phyloP scores from a whole-genome alignment of 2,888 invertebrate species.

The Drosophila macrothrix region DNA sequence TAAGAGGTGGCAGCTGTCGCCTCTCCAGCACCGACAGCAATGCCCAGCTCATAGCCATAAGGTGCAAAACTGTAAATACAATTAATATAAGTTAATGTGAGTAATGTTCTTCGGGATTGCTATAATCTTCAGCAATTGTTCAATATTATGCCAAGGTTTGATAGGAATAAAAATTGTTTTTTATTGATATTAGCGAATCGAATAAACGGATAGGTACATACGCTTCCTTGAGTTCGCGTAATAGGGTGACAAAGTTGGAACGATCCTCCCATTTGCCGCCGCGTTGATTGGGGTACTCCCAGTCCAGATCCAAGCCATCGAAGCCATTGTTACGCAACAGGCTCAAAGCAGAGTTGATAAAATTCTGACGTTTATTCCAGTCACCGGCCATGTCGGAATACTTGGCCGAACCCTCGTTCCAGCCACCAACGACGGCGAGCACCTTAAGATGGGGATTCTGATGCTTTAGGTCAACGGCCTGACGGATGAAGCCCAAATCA shows the following conservation, averaged over 20 bases:
- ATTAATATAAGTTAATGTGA: background rate
- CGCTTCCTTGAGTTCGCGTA: conserved; percentile 65
- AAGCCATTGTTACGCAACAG: conserved; percentile 92
- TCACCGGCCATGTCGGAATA: conserved; percentile 92
- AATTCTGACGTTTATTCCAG: conserved; percentile 89
- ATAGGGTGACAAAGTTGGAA: conserved; percentile 87
- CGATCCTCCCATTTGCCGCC: conserved; percentile 87
- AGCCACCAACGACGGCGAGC: conserved; percentile 94
- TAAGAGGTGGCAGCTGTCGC: conserved; percentile 49
- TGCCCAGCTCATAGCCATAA: conserved; percentile 87
- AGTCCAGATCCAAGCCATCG: conserved; percentile 95
- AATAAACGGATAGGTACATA: conserved; percentile 64
- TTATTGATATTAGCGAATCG: conserved; percentile 84
- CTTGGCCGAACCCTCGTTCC: conserved; percentile 96
- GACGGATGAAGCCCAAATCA: conserved; percentile 63
- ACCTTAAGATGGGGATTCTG: conserved; percentile 86
- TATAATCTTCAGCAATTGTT: background rate
- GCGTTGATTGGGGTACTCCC: conserved; percentile 93
- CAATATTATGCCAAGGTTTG: too few species aligned
- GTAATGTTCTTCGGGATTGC: background rate
- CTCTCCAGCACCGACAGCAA: conserved; percentile 85
- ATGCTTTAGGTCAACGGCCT: conserved; percentile 62
- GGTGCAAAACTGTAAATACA: conserved; percentile 53
- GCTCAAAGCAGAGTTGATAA: conserved; percentile 90
- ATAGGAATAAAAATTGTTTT: background rate